These are phyloP conservation scores for Drosophila mercatorum DNA, from an alignment of 2,888 invertebrate species.

Conservation along the genomic window DNA sequence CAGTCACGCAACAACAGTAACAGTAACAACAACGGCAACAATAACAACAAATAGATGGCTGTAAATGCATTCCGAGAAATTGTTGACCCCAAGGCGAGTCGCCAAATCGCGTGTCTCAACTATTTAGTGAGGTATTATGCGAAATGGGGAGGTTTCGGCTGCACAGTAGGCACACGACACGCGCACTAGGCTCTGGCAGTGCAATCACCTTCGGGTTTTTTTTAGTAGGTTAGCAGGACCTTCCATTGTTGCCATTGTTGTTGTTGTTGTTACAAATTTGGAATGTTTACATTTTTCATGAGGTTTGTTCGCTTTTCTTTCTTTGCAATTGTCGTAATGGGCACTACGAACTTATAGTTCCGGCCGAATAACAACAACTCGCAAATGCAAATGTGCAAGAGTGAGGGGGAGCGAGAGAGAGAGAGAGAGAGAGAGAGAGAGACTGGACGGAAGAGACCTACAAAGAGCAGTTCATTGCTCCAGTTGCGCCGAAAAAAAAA, in stretches of 20 bases:
- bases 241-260: constrained; percentile 13
- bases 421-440: background rate
- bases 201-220: constrained; percentile 65
- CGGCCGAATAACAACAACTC: constrained; percentile 51
- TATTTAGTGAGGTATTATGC: constrained; percentile 14
- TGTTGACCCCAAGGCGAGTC: constrained; percentile 15
- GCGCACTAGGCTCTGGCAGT: constrained; percentile 29
- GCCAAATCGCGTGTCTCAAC: constrained; percentile 55
- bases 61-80: constrained; percentile 41
- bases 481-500: constrained; percentile 39
- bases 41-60: constrained; percentile 10
- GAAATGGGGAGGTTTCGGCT: background rate
- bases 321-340: constrained; percentile 61
- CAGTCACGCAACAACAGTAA: constrained; percentile 43
- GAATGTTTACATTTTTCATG: constrained; percentile 72
- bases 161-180: background rate
- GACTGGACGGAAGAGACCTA: constrained; percentile 4
- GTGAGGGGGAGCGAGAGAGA: background rate
- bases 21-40: constrained; percentile 11
- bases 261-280: constrained; percentile 57
- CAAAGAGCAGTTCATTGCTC: constrained; percentile 66
- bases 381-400: constrained; percentile 52
- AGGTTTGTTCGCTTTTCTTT: constrained; percentile 11
- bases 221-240: constrained; percentile 65
- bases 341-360: constrained; percentile 78